Base-by-base conservation (phyloP, 2,888 invertebrate species). In the Meghimatium bilineatum region DNA sequence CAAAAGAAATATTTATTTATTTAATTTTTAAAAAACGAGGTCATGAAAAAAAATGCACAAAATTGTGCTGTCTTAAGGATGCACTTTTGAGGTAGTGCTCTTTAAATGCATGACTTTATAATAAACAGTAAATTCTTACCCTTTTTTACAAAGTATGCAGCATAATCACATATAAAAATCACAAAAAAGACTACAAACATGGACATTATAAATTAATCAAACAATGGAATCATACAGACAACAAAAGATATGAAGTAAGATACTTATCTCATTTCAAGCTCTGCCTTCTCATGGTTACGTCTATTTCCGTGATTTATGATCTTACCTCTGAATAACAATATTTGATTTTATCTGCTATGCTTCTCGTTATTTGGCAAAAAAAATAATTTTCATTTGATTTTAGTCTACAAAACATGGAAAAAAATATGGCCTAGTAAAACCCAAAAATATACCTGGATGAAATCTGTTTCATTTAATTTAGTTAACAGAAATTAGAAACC, bases 161-260 rank as follows among this genome's bases (percentile, higher is more conserved):
- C 38, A 44, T 20, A 29, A 44, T 72, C n/a, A 72, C 72, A 72
- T 72, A 72, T 72, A 38, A 72, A 72, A 72, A 49, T 44, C 8
- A 72, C 23, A 38, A 2, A 69, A 72, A 72, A 44, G 14, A 72
- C 44, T 72, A 72, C n/a, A 72, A 26, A 71, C n/a, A 44, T 23
- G 72, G 44, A 12, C n/a, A 49, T 2, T 44, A 29, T n/a, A 44
- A 14, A 49, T 44, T 1, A 17, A 38, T 71, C 36, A 38, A 71
- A 38, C 23, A 71, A 38, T 71, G 36, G 69, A 71, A 36, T 44
- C 44, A 34, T 38, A 14, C 72, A 44, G n/a, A 72, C 10, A 71
- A 72, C 72, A 72, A 56, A 17, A 49, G 49, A 49, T 12, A 63
- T 72, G 10, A 72, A 38, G n/a, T 44, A 17, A 29, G 29, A 66